Evolutionary conservation across 2,888 invertebrate genomes (phyloP), one percentile per base, ranked within the genome.

Genomic region (Linnaemya vulpina): DNA sequence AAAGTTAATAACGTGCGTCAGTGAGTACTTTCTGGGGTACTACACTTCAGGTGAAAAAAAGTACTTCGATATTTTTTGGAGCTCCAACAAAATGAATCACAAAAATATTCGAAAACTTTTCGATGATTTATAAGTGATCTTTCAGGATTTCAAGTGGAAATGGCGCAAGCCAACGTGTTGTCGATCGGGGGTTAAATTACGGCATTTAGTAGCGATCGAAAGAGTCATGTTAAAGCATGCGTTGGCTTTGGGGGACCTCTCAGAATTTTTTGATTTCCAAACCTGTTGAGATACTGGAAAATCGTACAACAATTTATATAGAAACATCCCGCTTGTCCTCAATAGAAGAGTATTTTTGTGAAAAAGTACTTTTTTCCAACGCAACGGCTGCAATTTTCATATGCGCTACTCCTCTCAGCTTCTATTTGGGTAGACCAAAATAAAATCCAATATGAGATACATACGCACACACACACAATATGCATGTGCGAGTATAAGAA

Each of bases 331-430:
- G 30, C 30, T 30, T 30, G 5, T 30, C 30, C 3, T 11, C n/a
- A n/a, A n/a, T 62, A 7, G 1, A 43, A 15, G 15, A 11, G 20
- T 13, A 0, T 30, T 20, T 17, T 20, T 15, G 1, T 9, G 11
- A 65, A 8, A 46, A 65, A 65, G 65, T 65, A 65, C 65, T 65
- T 10, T 62, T 62, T 20, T 38, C 3, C 38, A 38, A 3, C n/a
- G 8, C 3, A 10, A 11, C 0, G 10, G 20, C 22, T 22, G 15
- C 51, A 68, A 30, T 15, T 15, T 38, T 15, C 9, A 67, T 8
- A 20, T 35, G 20, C 10, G 13, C 15, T 11, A 10, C 49, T 58
- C 67, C 8, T 35, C 46, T 13, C 76, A n/a, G 30, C 15, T 43
- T 17, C 13, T 35, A 67, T 30, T 65, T 46, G 20, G 65, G 46